These are phyloP conservation scores for Leptinotarsa tumamoca DNA, from an alignment of 2,888 invertebrate genomes.

Conservation along the genomic window DNA sequence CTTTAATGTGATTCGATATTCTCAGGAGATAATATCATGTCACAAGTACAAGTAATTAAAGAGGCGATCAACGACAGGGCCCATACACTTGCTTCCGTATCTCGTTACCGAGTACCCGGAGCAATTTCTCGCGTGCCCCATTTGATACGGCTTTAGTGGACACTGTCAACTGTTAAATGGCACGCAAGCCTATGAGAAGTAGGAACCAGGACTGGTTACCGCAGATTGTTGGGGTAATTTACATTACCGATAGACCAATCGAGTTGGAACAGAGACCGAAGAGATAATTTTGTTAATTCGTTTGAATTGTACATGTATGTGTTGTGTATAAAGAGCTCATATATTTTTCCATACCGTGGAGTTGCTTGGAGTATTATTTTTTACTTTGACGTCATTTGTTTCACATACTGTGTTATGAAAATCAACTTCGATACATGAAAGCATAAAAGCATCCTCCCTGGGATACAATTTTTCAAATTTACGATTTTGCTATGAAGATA, in stretches of 20 bases:
- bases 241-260: constrained; percentile 11
- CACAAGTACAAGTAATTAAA: constrained; percentile 54
- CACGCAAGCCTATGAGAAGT: constrained; percentile 9
- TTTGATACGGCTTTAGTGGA: constrained; percentile 33
- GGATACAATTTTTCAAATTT: no score
- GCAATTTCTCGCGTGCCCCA: constrained; percentile 41
- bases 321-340: no score
- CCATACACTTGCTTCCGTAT: constrained; percentile 43
- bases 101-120: constrained; percentile 30
- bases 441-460: no score
- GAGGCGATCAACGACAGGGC: constrained; percentile 47
- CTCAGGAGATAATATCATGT: constrained; percentile 55
- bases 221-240: constrained; percentile 8
- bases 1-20: constrained; percentile 57
- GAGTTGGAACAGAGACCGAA: not conserved
- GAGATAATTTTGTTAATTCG: no score
- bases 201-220: constrained; percentile 8
- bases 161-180: constrained; percentile 19
- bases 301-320: no score
- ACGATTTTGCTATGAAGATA: no score
- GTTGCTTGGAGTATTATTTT: no score
- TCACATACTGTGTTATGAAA: no score
- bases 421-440: no score
- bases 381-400: no score
- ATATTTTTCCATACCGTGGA: no score